A percentile compares a stretch with the other conserved stretches of the same genome.
phyloP scores from a whole-genome alignment of 1,140 invertebrate species.

The Ectropis grisescens region DNA sequence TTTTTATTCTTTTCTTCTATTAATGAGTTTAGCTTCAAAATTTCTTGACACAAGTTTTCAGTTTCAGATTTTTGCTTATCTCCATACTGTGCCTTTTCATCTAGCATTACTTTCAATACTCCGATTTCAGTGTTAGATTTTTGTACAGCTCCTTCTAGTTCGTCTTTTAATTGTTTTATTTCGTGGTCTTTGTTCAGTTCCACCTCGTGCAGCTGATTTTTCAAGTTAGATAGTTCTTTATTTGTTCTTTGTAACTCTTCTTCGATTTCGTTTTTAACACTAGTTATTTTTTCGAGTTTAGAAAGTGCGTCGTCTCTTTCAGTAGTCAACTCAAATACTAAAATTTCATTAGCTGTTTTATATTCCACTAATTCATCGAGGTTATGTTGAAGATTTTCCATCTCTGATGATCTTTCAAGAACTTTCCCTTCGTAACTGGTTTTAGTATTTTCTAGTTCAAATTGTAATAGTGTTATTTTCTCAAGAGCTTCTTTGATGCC shows the following conservation, averaged over 20 bases:
- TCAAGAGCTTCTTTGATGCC: slow-evolving; percentile 31
- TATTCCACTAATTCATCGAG: slow-evolving; percentile 6
- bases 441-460: slow-evolving; percentile 24
- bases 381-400: slow-evolving; percentile 12
- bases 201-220: slow-evolving; percentile 8
- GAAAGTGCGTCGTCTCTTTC: slow-evolving; percentile 10
- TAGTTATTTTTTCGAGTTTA: slow-evolving; percentile 5
- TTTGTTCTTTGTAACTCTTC: slow-evolving; percentile 8
- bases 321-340: slow-evolving; percentile 4
- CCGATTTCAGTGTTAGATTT: slow-evolving; percentile 18
- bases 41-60: slow-evolving; percentile 19
- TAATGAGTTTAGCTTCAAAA: slow-evolving; percentile 19
- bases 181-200: slow-evolving; percentile 9
- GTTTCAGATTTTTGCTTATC: slow-evolving; percentile 12
- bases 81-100: slow-evolving; percentile 12
- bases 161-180: slow-evolving; percentile 14
- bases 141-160: slow-evolving; percentile 11
- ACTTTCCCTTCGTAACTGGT: slow-evolving; percentile 18
- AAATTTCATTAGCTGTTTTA: slow-evolving; percentile 1
- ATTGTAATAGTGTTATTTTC: slow-evolving; percentile 21
- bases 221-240: slow-evolving; percentile 14
- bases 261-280: slow-evolving; percentile 9
- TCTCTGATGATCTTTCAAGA: slow-evolving; percentile 7
- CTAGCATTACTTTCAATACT: slow-evolving; percentile 9
- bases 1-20: slow-evolving; percentile 18